Evolutionary conservation across 2,888 invertebrate species (phyloP).

Genomic region (Crossocerus cetratus): DNA sequence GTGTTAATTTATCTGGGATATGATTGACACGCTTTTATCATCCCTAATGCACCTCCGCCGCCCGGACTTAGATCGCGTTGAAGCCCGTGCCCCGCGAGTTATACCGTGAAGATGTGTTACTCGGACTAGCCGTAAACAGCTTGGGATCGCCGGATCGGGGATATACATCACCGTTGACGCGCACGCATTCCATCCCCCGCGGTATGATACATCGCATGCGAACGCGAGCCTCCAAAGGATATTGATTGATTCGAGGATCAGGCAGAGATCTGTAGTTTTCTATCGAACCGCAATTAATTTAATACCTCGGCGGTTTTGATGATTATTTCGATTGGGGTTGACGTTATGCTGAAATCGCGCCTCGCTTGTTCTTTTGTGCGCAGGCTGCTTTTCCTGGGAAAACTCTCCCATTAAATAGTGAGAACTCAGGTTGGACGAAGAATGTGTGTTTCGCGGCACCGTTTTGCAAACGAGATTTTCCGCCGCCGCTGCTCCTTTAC

Average conservation of each 20-base stretch:
- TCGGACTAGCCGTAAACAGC: slow-evolving; percentile 43
- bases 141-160: slow-evolving; percentile 53
- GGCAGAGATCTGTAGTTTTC: slow-evolving; percentile 14
- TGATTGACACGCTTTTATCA: slow-evolving; percentile 49
- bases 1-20: slow-evolving; percentile 30
- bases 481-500: not conserved
- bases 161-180: slow-evolving; percentile 61
- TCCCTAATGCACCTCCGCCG: slow-evolving; percentile 26
- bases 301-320: too few relatives aligned
- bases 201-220: slow-evolving; percentile 47
- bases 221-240: slow-evolving; percentile 14
- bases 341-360: too few relatives aligned
- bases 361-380: too few relatives aligned
- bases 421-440: too few relatives aligned
- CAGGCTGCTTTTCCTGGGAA: too few relatives aligned
- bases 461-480: too few relatives aligned
- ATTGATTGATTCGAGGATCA: slow-evolving; percentile 43
- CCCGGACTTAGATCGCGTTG: too few relatives aligned
- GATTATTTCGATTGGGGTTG: too few relatives aligned
- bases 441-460: too few relatives aligned
- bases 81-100: slow-evolving; percentile 28
- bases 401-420: too few relatives aligned
- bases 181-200: slow-evolving; percentile 46
- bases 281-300: too few relatives aligned
- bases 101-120: slow-evolving; percentile 24